Base-by-base conservation (phyloP, 2,888 invertebrate genomes). In the Xiphydria camelus region DNA sequence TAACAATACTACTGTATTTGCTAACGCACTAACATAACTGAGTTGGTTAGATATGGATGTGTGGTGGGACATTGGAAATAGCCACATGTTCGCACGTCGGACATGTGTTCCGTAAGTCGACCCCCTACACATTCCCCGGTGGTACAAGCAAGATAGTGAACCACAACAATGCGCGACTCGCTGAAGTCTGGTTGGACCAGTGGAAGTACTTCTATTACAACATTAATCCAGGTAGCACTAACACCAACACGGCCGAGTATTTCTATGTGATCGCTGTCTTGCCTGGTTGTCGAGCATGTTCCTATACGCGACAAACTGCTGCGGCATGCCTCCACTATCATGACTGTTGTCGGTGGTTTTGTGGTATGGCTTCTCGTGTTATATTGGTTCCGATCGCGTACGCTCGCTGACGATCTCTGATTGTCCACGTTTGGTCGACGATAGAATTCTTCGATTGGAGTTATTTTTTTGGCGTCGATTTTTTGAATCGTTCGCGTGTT, bases 171-270 rank as follows among this genome's bases (percentile, higher is more conserved):
- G 94, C 95, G 76, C 86, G 98, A 66, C 89, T 97, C 71, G 97
- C 95, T 59, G 94, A 96, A 79, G 98, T 98, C 68, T 99, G 98
- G 98, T 88, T 99, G 80, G 98, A 98, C 82, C 94, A 96, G 75
- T 97, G 97, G 91, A 94, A 94, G 85, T 90, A 91, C 78, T 95
- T 96, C 88, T 95, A 94, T 89, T 95, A 93, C 89, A 92, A 91
- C 82, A 93, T 95, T 83, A 94, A 94, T 83, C 94, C 94, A 89
- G 94, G 94, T 94, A 73, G 73, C 69, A 66, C 66, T 66, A 65
- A 66, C 61, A 57, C 55, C 49, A 55, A 29, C 41, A 55, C 52
- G 45, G 47, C 49, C 26, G 49, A 52, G 31, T 14, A 29, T 40
- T 18, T 35, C 21, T 44, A n/a, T 18, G 20, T 25, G 25, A 18